Evolutionary conservation across 2,113 vertebrate species (phyloP).

Genomic region (Ctenodactylus gundi): DNA sequence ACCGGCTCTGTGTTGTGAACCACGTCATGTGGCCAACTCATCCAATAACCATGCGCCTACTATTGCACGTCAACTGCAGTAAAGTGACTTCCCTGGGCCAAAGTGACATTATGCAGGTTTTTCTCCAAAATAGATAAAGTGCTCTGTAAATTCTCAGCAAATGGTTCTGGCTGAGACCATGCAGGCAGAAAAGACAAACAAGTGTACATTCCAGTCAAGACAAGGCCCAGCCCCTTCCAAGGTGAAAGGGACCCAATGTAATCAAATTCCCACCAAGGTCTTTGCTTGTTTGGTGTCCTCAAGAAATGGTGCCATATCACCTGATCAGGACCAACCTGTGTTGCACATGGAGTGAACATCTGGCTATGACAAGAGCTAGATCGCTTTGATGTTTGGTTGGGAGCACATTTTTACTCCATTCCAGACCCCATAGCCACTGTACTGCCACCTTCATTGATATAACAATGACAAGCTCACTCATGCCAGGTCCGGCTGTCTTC

Average conservation of each 20-base stretch:
- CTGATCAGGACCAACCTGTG: too few relatives aligned
- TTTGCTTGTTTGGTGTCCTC: neutral
- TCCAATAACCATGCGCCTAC: rapidly evolving
- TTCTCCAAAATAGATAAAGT: neutral
- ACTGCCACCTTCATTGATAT: neutral
- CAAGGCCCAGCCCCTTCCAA: neutral
- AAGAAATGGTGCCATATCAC: neutral
- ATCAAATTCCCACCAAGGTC: neutral
- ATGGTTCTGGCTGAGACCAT: neutral
- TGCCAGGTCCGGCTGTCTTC: neutral
- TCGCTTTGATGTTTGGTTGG: too few relatives aligned
- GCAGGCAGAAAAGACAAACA: neutral
- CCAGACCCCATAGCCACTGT: neutral
- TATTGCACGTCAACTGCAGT: neutral
- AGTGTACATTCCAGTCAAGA: neutral
- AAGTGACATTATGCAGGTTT: neutral
- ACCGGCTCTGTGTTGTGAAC: neutral
- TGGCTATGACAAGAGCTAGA: neutral
- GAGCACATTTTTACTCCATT: neutral
- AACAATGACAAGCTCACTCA: too few relatives aligned
- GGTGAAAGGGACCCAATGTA: neutral
- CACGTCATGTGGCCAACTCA: too few relatives aligned
- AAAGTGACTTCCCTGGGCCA: neutral
- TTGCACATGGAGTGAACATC: neutral
- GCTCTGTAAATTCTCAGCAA: neutral